Percentiles rank a stretch among this genome's conserved stretches.
Evolutionary conservation across 2,797 vertebrate species (phyloP).

Genomic region (Protosalanx chinensis): DNA sequence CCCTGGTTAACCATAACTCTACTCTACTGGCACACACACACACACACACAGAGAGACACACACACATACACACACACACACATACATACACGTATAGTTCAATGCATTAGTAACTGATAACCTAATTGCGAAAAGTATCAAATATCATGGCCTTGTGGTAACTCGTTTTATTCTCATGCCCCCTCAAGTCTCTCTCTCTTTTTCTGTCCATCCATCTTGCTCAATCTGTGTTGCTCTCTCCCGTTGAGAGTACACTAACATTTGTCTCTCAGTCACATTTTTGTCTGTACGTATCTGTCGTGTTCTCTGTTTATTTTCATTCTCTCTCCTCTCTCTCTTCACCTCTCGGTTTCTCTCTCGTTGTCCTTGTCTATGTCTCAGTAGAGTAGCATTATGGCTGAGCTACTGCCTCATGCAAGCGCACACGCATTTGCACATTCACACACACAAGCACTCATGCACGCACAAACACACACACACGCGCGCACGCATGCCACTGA

Average conservation of each 20-base stretch:
- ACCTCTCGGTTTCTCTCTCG: conserved; percentile 32
- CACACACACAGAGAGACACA: too few relatives aligned
- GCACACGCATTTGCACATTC: conserved; percentile 28
- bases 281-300: conserved; percentile 13
- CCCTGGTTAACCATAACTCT: too few relatives aligned
- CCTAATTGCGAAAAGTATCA: neutral
- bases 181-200: too few relatives aligned
- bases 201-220: too few relatives aligned
- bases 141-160: neutral
- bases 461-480: conserved; percentile 19
- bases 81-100: neutral
- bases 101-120: too few relatives aligned
- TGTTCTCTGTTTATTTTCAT: conserved; percentile 37
- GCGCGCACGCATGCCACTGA: conserved; percentile 46
- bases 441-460: conserved; percentile 35
- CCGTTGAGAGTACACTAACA: too few relatives aligned
- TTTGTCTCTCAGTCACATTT: too few relatives aligned
- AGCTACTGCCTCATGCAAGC: conserved; percentile 1
- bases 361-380: conserved; percentile 22
- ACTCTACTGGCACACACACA: too few relatives aligned
- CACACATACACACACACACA: neutral
- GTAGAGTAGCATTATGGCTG: conserved; percentile 16
- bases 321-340: conserved; percentile 50
- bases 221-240: too few relatives aligned
- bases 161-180: too few relatives aligned